Evolutionary conservation across 2,113 vertebrate genomes (phyloP).

Genomic region (Callionymus lyra): DNA sequence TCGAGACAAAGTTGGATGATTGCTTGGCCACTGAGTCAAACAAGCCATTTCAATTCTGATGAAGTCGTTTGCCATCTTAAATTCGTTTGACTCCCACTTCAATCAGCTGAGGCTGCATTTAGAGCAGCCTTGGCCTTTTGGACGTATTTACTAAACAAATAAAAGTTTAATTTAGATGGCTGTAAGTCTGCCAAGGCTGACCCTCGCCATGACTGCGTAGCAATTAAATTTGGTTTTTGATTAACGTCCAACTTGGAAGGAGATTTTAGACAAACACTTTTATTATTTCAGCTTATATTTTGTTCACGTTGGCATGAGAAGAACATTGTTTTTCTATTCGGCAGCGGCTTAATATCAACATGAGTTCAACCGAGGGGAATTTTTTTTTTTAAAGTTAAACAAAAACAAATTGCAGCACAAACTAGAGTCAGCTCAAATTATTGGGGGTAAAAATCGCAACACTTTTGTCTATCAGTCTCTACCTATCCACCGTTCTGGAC

Average conservation of each 20-base stretch:
- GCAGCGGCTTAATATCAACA: not conserved
- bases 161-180: not conserved
- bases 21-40: not conserved
- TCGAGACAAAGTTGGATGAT: not conserved
- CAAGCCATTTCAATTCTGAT: too few species aligned
- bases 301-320: not conserved
- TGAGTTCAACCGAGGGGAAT: too few species aligned
- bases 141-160: conserved; percentile 1
- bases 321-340: too few species aligned
- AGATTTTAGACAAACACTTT: not conserved
- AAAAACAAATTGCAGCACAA: too few species aligned
- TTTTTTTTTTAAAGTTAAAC: too few species aligned
- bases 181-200: conserved; percentile 1
- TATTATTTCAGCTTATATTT: not conserved
- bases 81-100: not conserved
- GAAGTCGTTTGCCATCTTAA: too few species aligned
- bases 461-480: too few species aligned
- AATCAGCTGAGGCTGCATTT: not conserved
- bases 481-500: too few species aligned
- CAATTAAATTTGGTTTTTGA: not conserved
- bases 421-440: too few species aligned
- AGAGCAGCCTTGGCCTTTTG: not conserved
- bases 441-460: too few species aligned
- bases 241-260: not conserved
- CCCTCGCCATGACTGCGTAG: not conserved